Evolutionary conservation across 1,140 invertebrate species (phyloP).

Genomic region (Ganaspis sp.): DNA sequence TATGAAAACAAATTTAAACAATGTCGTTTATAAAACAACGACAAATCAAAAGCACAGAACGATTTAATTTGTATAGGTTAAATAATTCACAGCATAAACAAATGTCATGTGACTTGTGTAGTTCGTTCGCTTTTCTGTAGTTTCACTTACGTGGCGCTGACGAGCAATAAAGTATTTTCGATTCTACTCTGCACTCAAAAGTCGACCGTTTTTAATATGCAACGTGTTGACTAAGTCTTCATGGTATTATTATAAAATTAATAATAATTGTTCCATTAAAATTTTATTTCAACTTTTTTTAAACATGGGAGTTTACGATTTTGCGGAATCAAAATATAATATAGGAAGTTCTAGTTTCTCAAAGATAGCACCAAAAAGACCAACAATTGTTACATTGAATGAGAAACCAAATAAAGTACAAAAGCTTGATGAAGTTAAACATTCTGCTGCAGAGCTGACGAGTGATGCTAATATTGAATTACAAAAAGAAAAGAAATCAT

Average conservation of each 20-base stretch:
- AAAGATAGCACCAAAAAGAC: slow-evolving; percentile 62
- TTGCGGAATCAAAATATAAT: slow-evolving; percentile 66
- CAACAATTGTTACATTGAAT: slow-evolving; percentile 57
- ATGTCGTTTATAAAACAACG: no score
- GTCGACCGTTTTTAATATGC: no score
- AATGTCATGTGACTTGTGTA: no score
- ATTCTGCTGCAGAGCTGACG: slow-evolving; percentile 23
- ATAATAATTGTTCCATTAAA: not conserved
- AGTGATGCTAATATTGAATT: slow-evolving; percentile 66
- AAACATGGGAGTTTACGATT: slow-evolving; percentile 70
- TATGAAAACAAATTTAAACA: no score
- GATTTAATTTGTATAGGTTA: no score
- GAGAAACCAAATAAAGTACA: slow-evolving; percentile 53
- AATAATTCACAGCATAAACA: no score
- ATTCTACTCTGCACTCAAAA: no score
- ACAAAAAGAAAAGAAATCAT: slow-evolving; percentile 74
- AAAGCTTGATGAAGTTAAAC: slow-evolving; percentile 46
- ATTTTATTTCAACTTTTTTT: not conserved
- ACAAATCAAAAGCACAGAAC: no score
- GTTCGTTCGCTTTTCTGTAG: no score
- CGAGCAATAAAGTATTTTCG: no score
- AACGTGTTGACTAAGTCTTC: no score
- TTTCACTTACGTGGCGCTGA: no score
- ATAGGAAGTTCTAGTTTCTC: slow-evolving; percentile 63
- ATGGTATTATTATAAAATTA: not conserved